Percentiles rank a stretch among this genome's conserved stretches.
phyloP scores from a whole-genome alignment of 2,797 vertebrate genomes.

The Oryzias dopingdopingensis region DNA sequence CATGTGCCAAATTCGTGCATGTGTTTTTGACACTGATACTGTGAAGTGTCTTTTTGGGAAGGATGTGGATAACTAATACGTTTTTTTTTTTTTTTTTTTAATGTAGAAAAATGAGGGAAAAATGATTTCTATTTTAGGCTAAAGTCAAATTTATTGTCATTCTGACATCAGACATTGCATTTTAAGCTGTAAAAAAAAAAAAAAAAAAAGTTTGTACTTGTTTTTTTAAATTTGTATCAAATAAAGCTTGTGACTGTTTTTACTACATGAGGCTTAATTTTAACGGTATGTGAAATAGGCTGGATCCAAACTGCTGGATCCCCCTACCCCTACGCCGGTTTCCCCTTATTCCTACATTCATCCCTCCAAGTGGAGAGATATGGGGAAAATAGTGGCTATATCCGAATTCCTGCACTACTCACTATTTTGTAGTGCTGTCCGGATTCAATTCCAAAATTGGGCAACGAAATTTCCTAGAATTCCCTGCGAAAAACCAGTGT shows the following conservation, averaged over 20 bases:
- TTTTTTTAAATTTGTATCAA: slow-evolving; percentile 30
- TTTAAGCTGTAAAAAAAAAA: slow-evolving; percentile 14
- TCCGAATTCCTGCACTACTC: too few relatives aligned
- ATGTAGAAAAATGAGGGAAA: too few relatives aligned
- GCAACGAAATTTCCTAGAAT: too few relatives aligned
- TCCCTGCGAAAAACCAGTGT: too few relatives aligned
- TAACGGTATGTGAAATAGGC: not conserved
- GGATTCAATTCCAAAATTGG: too few relatives aligned
- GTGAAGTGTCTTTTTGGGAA: slow-evolving; percentile 40
- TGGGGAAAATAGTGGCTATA: too few relatives aligned
- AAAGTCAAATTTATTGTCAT: slow-evolving; percentile 1
- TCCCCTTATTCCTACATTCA: too few relatives aligned
- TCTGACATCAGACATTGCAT: slow-evolving; percentile 23
- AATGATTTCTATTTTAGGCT: not conserved
- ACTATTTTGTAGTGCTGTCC: too few relatives aligned
- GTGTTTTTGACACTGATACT: slow-evolving; percentile 37
- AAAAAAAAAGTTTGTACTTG: slow-evolving; percentile 26
- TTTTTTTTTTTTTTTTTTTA: too few relatives aligned
- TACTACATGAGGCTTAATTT: slow-evolving; percentile 19
- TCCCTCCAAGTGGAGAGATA: too few relatives aligned
- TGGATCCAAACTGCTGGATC: too few relatives aligned
- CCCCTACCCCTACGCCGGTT: too few relatives aligned
- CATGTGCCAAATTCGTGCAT: slow-evolving; percentile 6
- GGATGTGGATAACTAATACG: not conserved
- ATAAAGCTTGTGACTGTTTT: slow-evolving; percentile 50